Evolutionary conservation across 2,113 vertebrate species (phyloP).

Genomic region (Trichomycterus rosablanca): DNA sequence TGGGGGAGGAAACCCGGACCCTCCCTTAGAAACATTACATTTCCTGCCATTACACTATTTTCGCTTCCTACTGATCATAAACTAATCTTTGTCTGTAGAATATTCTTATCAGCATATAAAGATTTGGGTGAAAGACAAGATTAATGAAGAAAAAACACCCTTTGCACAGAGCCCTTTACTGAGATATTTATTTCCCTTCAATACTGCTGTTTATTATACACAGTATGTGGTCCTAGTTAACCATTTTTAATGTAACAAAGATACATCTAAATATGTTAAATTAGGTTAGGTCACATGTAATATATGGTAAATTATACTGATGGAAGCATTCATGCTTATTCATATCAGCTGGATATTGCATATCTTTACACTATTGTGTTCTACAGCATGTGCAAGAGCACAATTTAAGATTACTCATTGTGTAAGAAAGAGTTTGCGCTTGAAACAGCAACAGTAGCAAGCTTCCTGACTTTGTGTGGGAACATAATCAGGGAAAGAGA

Average conservation of each 20-base stretch:
- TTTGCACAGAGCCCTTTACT: neutral
- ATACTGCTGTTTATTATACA: neutral
- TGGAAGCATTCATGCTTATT: neutral
- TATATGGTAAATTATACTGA: too few relatives aligned
- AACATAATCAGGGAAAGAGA: constrained; percentile 39
- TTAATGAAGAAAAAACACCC: neutral
- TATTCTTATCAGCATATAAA: constrained; percentile 3
- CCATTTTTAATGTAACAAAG: too few relatives aligned
- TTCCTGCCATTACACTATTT: constrained; percentile 37
- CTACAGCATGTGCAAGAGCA: neutral
- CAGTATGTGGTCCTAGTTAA: neutral
- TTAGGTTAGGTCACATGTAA: too few relatives aligned
- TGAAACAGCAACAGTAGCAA: constrained; percentile 21
- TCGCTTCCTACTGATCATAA: constrained; percentile 21
- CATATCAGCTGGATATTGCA: too few relatives aligned
- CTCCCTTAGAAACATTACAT: constrained; percentile 31
- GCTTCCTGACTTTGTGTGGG: constrained; percentile 49
- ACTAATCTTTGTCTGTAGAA: constrained; percentile 15
- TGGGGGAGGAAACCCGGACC: constrained; percentile 27
- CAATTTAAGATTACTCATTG: constrained; percentile 2
- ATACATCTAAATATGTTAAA: too few relatives aligned
- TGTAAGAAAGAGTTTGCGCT: constrained; percentile 14
- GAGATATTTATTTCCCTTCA: neutral
- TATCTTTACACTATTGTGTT: too few relatives aligned
- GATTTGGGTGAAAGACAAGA: neutral